A percentile compares a stretch with the other conserved stretches of the same genome.
These are phyloP conservation scores for Murina feae DNA, from an alignment of 2,113 vertebrate genomes.

Conservation along the genomic window DNA sequence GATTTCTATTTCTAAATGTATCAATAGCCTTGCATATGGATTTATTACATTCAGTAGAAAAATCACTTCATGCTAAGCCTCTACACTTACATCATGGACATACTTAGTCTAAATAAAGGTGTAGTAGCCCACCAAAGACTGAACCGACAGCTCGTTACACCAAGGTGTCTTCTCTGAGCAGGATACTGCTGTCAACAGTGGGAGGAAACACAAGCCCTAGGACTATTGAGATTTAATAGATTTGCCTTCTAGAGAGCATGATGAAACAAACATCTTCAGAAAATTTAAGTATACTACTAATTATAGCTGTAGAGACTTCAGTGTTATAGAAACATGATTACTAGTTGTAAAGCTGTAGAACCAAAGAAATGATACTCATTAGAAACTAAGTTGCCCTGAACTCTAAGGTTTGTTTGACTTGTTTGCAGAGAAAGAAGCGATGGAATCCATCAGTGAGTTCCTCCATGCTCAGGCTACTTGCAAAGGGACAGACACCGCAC, in stretches of 20 bases:
- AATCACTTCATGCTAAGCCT: constrained; percentile 7
- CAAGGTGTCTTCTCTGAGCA: neutral
- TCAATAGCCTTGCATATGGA: neutral
- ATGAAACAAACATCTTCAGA: neutral
- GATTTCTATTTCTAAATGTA: constrained; percentile 6
- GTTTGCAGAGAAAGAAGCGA: neutral
- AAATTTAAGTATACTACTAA: constrained; percentile 10
- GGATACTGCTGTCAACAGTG: neutral
- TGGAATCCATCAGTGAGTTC: neutral
- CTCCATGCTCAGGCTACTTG: neutral
- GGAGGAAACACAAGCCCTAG: neutral
- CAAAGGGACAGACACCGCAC: neutral
- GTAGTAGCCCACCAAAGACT: neutral
- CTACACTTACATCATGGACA: neutral
- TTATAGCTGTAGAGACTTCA: neutral
- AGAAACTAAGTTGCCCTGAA: neutral
- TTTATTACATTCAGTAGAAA: neutral
- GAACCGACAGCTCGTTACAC: neutral
- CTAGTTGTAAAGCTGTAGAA: neutral
- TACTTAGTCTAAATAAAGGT: neutral
- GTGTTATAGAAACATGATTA: neutral
- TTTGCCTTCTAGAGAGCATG: neutral
- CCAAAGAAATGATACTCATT: constrained; percentile 14
- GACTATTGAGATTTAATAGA: neutral
- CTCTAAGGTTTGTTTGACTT: neutral